Evolutionary conservation across 2,888 invertebrate genomes (phyloP), one percentile per base, ranked within the genome.

Genomic region (Esperia sulphurella): DNA sequence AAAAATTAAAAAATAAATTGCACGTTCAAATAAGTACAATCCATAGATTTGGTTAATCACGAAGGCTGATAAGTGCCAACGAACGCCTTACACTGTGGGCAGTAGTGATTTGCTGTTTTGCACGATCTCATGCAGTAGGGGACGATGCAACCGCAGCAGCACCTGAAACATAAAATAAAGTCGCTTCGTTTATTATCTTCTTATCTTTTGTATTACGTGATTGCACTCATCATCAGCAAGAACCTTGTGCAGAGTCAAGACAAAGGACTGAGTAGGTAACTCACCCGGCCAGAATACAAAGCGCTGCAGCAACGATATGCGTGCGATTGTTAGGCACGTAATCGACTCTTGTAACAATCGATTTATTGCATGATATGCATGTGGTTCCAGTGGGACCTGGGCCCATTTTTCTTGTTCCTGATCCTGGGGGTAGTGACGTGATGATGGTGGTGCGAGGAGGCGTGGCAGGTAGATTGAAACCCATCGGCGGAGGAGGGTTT

Each of bases 51-150:
- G n/a, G 35, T 9, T 8, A 47, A 63, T 85, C 73, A 89, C 29
- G 88, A 85, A 10, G 85, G 86, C 9, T 74, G 68, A 52, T 83
- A 76, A 29, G 83, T 68, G 12, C 89, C 89, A 48, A 88, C 63
- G 61, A 84, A 89, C 6, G 84, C 88, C 53, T 79, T 76, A 64
- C 88, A 86, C 52, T 80, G 70, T 14, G 90, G 89, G 61, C 90
- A 91, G 79, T 90, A 91, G 63, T 89, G 89, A 57, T 89, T 90
- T 46, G 87, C 91, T 55, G 91, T 90, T 74, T 91, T 91, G 75
- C 88, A 89, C 9, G 89, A 89, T 39, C 74, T 71, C 86, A 91
- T 88, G 73, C 89, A 89, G 65, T 87, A 88, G 3, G 89, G 90
- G 7, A 87, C 68, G 54, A 88, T 72, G 59, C 89, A 88, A 35